Base-by-base conservation (phyloP, 2,888 invertebrate genomes). In the Campaea margaritaria region DNA sequence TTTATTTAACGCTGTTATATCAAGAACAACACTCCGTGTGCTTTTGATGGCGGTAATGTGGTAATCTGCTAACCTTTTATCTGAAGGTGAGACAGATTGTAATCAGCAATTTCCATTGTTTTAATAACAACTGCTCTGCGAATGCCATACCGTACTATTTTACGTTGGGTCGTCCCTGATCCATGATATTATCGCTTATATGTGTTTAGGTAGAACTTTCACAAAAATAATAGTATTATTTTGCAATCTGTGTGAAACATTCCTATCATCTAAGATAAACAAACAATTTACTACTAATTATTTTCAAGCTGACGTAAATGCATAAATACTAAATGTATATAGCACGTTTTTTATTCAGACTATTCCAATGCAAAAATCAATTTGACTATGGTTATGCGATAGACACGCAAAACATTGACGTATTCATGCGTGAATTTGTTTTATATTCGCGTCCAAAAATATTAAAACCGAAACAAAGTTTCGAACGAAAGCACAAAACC, bases 1-100 rank as follows among this genome's bases (percentile, higher is more conserved):
- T 90, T 89, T 89, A 90, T 91, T 89, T 88, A 88, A 88, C 83
- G 81, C 84, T 85, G 83, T 86, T 86, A 85, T 87, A 89, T 86
- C 83, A 85, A 85, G 87, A 86, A 87, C 82, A 88, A 82, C 89
- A 87, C 84, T 86, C 81, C 75, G 80, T 82, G 80, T 79, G 83
- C 83, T 85, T 83, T 85, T 87, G 86, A 87, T 85, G 82, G 78
- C 76, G 70, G 77, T 83, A 82, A 83, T 86, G 46, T 58, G 55
- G 54, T 58, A 62, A 60, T 51, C 82, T 79, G 70, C 80, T 78
- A 80, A 78, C 79, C 81, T 85, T 86, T 85, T 80, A 82, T 86
- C 79, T 79, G 67, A 69, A 71, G 73, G 75, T 74, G 76, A 31
- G 31, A 31, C 31, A 78, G 61, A 78, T 79, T 49, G 66, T 70